Conservation (phyloP, 2,113 vertebrate species). For the Pardalotus punctatus region DNA sequence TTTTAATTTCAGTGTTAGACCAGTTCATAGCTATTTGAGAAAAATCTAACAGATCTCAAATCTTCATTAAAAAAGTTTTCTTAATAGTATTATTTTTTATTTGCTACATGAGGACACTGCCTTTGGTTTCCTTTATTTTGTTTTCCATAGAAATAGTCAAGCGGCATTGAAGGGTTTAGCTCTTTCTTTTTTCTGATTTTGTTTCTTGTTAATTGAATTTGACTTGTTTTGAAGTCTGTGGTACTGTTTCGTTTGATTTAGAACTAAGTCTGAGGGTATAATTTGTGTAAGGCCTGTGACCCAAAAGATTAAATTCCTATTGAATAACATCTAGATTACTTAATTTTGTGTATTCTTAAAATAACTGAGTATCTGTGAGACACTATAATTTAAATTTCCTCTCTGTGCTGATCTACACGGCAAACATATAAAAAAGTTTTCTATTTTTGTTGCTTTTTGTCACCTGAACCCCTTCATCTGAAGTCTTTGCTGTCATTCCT, state of each 20-base stretch:
- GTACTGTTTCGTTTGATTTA: neutral
- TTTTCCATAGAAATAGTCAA: neutral
- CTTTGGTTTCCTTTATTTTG: neutral
- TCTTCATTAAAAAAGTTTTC: neutral
- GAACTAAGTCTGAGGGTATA: neutral
- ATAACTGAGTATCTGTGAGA: neutral
- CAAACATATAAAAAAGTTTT: neutral
- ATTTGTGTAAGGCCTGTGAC: neutral
- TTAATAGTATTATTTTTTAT: neutral
- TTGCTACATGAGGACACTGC: neutral
- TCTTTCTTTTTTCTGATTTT: neutral
- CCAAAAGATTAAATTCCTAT: neutral
- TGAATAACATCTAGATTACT: neutral
- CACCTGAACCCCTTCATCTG: neutral
- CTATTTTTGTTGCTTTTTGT: neutral
- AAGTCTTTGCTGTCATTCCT: neutral
- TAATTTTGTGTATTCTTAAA: neutral
- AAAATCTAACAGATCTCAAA: neutral
- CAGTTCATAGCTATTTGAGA: neutral
- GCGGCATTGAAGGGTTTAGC: neutral
- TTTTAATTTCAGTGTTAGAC: neutral
- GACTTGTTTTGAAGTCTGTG: neutral
- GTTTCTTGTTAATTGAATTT: neutral
- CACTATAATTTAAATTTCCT: neutral
- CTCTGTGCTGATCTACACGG: neutral